Percentiles rank a stretch among this genome's conserved stretches.
Conservation (phyloP, 1,140 invertebrate species). For the Homalodisca vitripennis region DNA sequence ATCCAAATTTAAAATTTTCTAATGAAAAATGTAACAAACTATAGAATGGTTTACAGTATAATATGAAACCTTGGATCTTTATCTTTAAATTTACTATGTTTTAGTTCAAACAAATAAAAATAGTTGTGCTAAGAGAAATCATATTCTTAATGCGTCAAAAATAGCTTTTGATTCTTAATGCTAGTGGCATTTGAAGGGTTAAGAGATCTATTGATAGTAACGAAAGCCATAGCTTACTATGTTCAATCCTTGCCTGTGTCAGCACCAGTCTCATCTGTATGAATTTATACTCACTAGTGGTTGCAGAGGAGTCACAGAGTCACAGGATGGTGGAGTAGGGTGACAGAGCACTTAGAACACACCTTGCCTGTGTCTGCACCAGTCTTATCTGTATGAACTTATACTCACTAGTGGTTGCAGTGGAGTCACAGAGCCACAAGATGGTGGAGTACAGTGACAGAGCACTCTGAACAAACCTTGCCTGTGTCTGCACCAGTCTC, state of each 20-base stretch:
- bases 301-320: neutral
- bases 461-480: constrained; percentile 63
- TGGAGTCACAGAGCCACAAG: constrained; percentile 61
- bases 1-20: no score
- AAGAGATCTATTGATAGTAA: no score
- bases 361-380: constrained; percentile 54
- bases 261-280: neutral
- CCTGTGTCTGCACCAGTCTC: constrained; percentile 60
- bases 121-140: no score
- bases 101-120: no score
- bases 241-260: neutral
- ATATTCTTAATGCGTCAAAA: no score
- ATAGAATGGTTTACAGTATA: no score
- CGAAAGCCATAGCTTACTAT: no score
- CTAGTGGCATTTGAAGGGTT: no score
- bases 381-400: constrained; percentile 25
- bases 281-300: neutral
- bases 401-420: constrained; percentile 60
- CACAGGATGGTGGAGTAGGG: constrained; percentile 24
- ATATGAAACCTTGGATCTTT: no score
- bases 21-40: no score
- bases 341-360: constrained; percentile 58
- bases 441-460: constrained; percentile 63
- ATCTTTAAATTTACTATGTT: no score
- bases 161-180: no score